phyloP scores from a whole-genome alignment of 2,113 vertebrate species.

The Spheniscus mendiculus region DNA sequence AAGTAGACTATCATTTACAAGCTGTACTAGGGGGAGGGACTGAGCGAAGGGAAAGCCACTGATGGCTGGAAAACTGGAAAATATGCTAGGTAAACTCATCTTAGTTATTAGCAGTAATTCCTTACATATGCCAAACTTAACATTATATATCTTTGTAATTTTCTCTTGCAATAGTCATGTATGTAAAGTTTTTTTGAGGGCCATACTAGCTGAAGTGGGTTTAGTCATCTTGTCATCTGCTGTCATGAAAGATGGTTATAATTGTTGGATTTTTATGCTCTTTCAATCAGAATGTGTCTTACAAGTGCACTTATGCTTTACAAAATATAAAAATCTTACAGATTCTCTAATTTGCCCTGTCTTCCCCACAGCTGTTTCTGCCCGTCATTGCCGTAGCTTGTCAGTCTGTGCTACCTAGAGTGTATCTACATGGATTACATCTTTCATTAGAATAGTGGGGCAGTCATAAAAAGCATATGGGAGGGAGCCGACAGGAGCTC shows the following conservation, averaged over 20 bases:
- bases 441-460: neutral
- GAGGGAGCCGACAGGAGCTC: neutral
- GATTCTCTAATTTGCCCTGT: neutral
- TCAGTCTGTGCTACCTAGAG: neutral
- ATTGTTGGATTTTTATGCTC: neutral
- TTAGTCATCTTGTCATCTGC: neutral
- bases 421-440: neutral
- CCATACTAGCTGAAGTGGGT: neutral
- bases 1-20: neutral
- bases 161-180: neutral
- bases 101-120: neutral
- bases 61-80: neutral
- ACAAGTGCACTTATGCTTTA: neutral
- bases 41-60: neutral
- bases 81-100: neutral
- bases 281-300: neutral
- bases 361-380: neutral
- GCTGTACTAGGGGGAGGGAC: fast-evolving
- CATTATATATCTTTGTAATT: neutral
- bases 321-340: neutral
- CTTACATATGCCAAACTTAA: neutral
- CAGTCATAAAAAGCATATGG: neutral
- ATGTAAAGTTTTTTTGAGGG: neutral
- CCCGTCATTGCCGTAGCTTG: neutral
- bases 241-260: neutral